Base-by-base conservation (phyloP, 2,888 invertebrate genomes). In the Xanthorhoe spadicearia region DNA sequence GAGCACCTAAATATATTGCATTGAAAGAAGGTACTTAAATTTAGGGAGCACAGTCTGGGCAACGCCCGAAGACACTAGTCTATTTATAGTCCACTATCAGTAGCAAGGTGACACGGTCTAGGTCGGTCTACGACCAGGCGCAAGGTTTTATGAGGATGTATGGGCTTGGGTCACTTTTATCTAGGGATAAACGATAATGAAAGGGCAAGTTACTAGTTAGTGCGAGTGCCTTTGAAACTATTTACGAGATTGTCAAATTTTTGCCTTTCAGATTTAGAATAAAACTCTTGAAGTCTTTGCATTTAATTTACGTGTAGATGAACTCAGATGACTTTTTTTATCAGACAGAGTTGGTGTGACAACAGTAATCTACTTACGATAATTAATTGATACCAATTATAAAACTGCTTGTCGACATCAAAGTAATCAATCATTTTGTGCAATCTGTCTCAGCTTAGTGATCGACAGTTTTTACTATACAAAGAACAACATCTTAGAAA, bases 51-150 rank as follows among this genome's bases (percentile, higher is more conserved):
- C 64, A 57, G 59, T 68, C 66, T 68, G 77, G 72, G 72, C 77
- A 78, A 77, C 76, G 80, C 71, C 78, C 78, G 76, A 70, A 72
- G 77, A 64, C 15, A 43, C 61, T 49, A 8, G 56, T 77, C 77
- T 85, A 84, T 80, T 76, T 80, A 78, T 83, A 82, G 67, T 43
- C 50, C 59, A 72, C 60, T 74, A 81, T 76, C 74, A 59, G 57
- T n/a, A 28, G 28, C 43, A 60, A 50, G 64, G 64, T 66, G 72
- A 66, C 72, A 65, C 74, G 80, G 81, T 81, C 83, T 82, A 82
- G 85, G 83, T 82, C 81, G 75, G 66, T 55, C 71, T 62, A 69
- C 72, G 69, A 56, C 69, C 70, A 69, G 66, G 68, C 70, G 71
- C 78, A 83, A 82, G 81, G 80, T 58, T 66, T 69, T 52, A 75